Percentiles rank a stretch among this genome's conserved stretches.
Conservation (phyloP, 2,888 invertebrate species). For the Meiosimyza platycephala region DNA sequence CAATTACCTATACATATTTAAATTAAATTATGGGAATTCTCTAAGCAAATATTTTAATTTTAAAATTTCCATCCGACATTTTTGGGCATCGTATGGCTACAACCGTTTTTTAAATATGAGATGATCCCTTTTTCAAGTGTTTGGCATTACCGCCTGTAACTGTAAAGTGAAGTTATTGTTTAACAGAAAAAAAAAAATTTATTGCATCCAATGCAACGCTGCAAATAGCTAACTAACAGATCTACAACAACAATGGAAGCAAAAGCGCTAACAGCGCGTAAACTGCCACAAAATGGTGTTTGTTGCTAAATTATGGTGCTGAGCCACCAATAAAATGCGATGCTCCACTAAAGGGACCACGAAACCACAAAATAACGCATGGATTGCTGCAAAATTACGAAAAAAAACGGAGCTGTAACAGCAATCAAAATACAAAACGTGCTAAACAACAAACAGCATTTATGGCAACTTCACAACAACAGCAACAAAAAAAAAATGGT, state of each 20-base stretch:
- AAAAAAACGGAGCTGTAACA: background rate
- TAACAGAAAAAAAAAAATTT: too few species aligned
- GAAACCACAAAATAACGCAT: background rate
- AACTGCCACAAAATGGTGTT: slow-evolving; percentile 29
- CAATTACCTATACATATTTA: too few species aligned
- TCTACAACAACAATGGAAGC: background rate
- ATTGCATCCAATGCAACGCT: too few species aligned
- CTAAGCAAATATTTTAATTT: too few species aligned
- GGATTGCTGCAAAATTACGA: background rate
- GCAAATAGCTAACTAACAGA: background rate
- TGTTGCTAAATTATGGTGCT: slow-evolving; percentile 19
- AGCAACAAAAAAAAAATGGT: slow-evolving; percentile 5
- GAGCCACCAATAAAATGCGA: slow-evolving; percentile 14
- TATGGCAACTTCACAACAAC: slow-evolving; percentile 29
- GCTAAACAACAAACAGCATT: slow-evolving; percentile 19
- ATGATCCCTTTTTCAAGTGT: too few species aligned
- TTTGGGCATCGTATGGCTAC: too few species aligned
- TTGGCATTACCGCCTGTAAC: too few species aligned
- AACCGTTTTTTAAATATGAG: too few species aligned
- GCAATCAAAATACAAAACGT: background rate
- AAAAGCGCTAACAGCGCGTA: slow-evolving; percentile 27
- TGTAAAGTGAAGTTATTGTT: too few species aligned
- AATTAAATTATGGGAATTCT: too few species aligned
- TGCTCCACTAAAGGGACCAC: slow-evolving; percentile 4
- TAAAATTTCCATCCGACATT: too few species aligned